Conservation (phyloP, 2,113 vertebrate genomes). For the Amblyornis subalaris region DNA sequence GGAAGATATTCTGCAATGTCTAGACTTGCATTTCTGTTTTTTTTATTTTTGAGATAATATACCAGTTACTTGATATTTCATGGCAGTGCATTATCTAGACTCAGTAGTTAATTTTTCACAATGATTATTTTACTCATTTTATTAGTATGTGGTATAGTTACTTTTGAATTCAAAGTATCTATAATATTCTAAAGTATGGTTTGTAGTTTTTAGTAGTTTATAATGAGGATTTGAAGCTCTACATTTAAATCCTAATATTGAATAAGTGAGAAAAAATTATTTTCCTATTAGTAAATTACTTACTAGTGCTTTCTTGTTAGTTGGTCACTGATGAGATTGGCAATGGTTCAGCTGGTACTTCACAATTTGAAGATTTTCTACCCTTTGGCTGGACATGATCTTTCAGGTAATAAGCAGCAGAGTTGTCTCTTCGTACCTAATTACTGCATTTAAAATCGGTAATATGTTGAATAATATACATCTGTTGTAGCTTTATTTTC, state of each 20-base stretch:
- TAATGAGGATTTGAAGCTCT: background rate
- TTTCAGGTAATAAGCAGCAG: constrained; percentile 82
- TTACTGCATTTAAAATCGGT: background rate
- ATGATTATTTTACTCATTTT: background rate
- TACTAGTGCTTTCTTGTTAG: constrained; percentile 71
- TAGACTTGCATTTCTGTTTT: background rate
- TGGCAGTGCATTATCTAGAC: background rate
- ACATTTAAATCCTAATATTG: background rate
- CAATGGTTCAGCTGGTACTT: constrained; percentile 95
- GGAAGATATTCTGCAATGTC: background rate
- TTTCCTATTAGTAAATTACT: constrained; percentile 8
- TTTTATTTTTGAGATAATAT: background rate
- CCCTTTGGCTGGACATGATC: constrained; percentile 93
- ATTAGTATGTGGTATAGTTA: background rate
- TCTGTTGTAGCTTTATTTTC: background rate
- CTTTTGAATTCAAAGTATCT: background rate
- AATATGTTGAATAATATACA: background rate
- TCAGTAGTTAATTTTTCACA: background rate
- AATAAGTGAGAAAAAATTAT: background rate
- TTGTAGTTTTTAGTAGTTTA: background rate
- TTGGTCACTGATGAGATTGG: constrained; percentile 96
- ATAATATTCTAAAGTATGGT: background rate
- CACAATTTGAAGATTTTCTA: constrained; percentile 93
- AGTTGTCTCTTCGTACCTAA: background rate
- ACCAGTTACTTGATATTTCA: background rate